These are phyloP conservation scores for Netelia inedita DNA, from an alignment of 2,888 invertebrate species.

Conservation along the genomic window DNA sequence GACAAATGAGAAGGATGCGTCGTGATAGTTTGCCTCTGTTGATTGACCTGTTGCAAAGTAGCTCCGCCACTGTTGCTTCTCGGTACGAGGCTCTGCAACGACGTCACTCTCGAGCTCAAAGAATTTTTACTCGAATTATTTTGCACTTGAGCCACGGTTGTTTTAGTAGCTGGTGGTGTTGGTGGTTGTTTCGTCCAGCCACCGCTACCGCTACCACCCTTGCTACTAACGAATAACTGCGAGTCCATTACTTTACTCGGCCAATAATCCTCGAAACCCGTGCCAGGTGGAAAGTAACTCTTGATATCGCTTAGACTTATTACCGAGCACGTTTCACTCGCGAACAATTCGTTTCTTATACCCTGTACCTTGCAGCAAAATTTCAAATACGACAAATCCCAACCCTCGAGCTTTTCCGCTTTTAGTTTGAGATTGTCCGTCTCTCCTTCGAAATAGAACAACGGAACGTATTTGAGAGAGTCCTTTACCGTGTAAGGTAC, in stretches of 20 bases:
- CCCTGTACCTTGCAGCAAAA: conserved; percentile 98
- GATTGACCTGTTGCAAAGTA: conserved; percentile 81
- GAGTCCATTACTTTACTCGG: conserved; percentile 95
- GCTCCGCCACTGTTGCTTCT: conserved; percentile 76
- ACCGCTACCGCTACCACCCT: conserved; percentile 87
- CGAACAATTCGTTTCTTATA: conserved; percentile 95
- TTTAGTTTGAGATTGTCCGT: conserved; percentile 96
- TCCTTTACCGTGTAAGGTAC: conserved; percentile 96
- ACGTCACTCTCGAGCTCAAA: conserved; percentile 75
- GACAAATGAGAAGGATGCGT: conserved; percentile 80
- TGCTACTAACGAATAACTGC: conserved; percentile 90
- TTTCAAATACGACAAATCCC: conserved; percentile 97
- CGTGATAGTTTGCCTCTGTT: conserved; percentile 79
- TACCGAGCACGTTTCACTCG: conserved; percentile 95
- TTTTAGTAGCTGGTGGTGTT: conserved; percentile 87
- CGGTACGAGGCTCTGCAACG: conserved; percentile 75
- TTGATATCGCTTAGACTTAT: conserved; percentile 96
- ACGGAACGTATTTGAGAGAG: conserved; percentile 94
- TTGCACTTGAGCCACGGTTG: conserved; percentile 83
- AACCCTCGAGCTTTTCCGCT: conserved; percentile 94
- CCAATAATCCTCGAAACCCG: conserved; percentile 97
- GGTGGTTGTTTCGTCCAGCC: conserved; percentile 93
- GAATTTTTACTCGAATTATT: conserved; percentile 80
- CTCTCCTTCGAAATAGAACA: conserved; percentile 96
- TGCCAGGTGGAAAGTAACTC: conserved; percentile 95